phyloP scores from a whole-genome alignment of 2,888 invertebrate species.

The Coleophora deauratella region DNA sequence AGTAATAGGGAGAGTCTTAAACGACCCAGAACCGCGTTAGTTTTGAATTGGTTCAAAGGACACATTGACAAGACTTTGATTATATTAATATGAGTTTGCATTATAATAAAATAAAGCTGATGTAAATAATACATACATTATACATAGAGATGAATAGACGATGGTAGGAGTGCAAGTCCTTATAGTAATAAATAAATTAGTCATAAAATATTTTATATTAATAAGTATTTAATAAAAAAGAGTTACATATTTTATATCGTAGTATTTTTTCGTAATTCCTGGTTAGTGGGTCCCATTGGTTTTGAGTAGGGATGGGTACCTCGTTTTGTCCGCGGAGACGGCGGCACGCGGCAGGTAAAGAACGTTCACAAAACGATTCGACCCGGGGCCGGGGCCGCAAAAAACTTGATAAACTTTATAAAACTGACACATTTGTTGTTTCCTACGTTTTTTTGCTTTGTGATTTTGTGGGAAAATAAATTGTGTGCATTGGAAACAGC shows the following conservation, averaged over 20 bases:
- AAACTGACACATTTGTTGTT: constrained; percentile 26
- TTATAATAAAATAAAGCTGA: neutral
- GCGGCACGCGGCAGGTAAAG: constrained; percentile 18
- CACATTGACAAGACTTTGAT: too few species aligned
- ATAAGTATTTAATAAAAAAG: constrained; percentile 67
- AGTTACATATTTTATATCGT: constrained; percentile 61
- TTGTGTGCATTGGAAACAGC: neutral
- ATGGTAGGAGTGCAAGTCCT: constrained; percentile 33
- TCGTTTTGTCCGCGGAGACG: neutral
- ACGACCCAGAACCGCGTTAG: neutral
- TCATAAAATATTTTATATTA: constrained; percentile 65
- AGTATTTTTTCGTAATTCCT: constrained; percentile 55
- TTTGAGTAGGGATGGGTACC: constrained; percentile 6
- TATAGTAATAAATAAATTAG: constrained; percentile 54
- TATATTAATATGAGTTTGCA: too few species aligned
- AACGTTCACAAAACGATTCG: neutral
- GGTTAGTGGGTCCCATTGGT: constrained; percentile 36
- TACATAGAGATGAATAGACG: too few species aligned
- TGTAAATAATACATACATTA: constrained; percentile 1
- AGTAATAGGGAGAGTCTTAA: neutral
- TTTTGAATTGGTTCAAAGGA: neutral
- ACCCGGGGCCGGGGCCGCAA: constrained; percentile 8
- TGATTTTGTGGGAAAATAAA: constrained; percentile 7
- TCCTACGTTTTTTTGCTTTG: constrained; percentile 16
- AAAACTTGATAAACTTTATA: constrained; percentile 21